Conservation (phyloP, 2,113 vertebrate genomes). For the Atrichornis clamosus region DNA sequence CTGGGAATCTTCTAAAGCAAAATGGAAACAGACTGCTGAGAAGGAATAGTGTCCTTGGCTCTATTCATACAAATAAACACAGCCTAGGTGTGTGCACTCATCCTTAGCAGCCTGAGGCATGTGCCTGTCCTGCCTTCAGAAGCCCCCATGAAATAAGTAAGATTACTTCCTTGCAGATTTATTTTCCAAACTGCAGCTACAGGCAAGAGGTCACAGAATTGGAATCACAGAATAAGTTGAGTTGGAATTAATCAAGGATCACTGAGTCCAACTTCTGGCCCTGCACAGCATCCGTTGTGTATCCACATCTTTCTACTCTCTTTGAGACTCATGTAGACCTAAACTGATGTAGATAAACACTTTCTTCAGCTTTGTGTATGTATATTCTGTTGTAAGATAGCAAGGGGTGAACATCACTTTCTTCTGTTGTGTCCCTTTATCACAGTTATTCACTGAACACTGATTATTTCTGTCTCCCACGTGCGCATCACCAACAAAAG, state of each 20-base stretch:
- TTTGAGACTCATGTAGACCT: rapidly evolving
- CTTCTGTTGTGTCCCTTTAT: background rate
- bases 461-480: background rate
- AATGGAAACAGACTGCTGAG: background rate
- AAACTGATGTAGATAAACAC: background rate
- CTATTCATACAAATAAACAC: background rate
- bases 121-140: background rate
- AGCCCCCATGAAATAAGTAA: background rate
- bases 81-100: background rate
- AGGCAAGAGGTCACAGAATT: background rate
- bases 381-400: background rate
- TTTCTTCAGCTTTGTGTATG: background rate
- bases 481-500: background rate
- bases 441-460: background rate
- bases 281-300: background rate
- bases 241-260: background rate
- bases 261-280: background rate
- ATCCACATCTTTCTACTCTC: background rate
- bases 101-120: background rate
- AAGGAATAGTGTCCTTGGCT: background rate
- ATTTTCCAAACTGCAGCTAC: background rate
- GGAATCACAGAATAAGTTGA: background rate
- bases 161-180: background rate
- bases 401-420: background rate
- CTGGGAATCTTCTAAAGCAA: slow-evolving; percentile 32